These are phyloP conservation scores for Ichneumoninae sp. DNA, from an alignment of 2,888 invertebrate species.

Conservation along the genomic window DNA sequence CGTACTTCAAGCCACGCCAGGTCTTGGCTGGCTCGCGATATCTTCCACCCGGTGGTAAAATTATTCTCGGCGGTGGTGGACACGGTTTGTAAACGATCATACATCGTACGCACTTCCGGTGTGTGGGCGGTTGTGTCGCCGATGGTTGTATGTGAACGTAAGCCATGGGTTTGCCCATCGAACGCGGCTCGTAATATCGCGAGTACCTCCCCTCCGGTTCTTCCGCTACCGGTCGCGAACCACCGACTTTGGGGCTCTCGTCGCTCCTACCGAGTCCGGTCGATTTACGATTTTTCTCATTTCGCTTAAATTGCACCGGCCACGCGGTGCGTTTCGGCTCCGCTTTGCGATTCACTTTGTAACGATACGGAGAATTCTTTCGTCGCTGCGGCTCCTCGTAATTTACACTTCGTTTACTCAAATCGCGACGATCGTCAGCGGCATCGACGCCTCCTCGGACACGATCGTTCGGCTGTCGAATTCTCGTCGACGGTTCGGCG, in stretches of 20 bases:
- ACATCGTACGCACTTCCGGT: constrained; percentile 79
- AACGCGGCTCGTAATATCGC: constrained; percentile 57
- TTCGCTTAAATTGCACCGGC: constrained; percentile 22
- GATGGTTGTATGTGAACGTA: constrained; percentile 80
- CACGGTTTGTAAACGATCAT: constrained; percentile 81
- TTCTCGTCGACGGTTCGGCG: not conserved
- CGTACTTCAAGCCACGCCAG: constrained; percentile 78
- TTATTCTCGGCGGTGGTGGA: constrained; percentile 74
- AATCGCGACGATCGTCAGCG: not conserved
- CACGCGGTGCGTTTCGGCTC: not conserved
- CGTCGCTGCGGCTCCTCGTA: constrained; percentile 9
- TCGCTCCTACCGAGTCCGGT: not conserved
- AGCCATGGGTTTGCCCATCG: constrained; percentile 76
- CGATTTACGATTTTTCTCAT: constrained; percentile 13
- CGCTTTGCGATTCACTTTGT: constrained; percentile 22
- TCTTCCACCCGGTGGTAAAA: constrained; percentile 74
- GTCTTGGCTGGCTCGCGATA: constrained; percentile 76
- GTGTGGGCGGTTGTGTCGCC: constrained; percentile 69
- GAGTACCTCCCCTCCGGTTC: constrained; percentile 65
- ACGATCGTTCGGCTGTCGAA: constrained; percentile 7
- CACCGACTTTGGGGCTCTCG: constrained; percentile 18
- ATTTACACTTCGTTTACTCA: constrained; percentile 42
- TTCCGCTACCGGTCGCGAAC: constrained; percentile 13
- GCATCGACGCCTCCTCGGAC: not conserved
- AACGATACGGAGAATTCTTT: constrained; percentile 17